Evolutionary conservation across 2,797 vertebrate genomes (phyloP).

Genomic region (Pangasius macronema): DNA sequence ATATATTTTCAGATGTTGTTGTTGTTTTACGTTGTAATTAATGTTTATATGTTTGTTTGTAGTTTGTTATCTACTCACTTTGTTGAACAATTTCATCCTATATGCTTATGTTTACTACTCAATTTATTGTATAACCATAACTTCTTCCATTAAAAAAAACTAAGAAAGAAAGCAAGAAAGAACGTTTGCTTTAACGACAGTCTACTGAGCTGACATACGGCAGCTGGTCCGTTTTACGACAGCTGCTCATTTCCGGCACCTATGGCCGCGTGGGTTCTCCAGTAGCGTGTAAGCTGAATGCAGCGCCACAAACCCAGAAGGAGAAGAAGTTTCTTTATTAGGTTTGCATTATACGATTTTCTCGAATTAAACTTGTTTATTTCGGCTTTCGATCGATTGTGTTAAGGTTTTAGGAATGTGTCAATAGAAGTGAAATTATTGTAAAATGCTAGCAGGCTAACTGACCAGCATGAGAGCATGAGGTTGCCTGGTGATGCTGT

Average conservation of each 20-base stretch:
- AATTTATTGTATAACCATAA: neutral
- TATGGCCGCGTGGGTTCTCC: conserved; percentile 16
- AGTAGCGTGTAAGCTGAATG: conserved; percentile 19
- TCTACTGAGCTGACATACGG: neutral
- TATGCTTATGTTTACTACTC: neutral
- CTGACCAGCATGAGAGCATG: no score
- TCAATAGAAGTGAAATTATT: neutral
- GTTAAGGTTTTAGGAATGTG: neutral
- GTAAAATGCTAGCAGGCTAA: neutral
- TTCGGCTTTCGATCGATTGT: no score
- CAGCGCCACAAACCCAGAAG: neutral
- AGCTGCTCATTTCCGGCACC: conserved; percentile 43
- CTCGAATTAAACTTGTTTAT: neutral
- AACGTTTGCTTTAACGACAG: neutral
- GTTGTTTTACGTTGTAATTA: neutral
- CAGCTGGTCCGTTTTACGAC: conserved; percentile 14
- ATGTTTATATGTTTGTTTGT: neutral
- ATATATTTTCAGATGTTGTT: neutral
- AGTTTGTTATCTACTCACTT: neutral
- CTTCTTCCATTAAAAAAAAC: neutral
- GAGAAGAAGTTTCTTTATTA: neutral
- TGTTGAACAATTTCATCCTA: neutral
- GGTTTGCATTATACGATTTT: neutral
- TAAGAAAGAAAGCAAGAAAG: neutral
- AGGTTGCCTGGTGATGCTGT: neutral